A percentile compares a stretch with the other conserved stretches of the same genome.
phyloP scores from a whole-genome alignment of 2,113 vertebrate species.

The Ia io region DNA sequence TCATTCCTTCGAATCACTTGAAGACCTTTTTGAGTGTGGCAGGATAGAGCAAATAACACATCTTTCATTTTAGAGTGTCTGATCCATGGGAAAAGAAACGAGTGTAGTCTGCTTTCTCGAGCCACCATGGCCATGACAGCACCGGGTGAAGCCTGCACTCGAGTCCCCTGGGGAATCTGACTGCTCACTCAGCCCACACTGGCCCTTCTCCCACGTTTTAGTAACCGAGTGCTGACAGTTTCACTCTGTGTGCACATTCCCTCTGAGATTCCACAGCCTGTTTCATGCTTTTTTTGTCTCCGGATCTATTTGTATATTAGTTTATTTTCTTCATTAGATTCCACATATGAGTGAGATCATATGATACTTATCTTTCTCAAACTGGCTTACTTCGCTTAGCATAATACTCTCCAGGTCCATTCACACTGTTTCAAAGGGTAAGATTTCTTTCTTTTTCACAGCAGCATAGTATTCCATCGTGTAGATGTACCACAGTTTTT shows the following conservation, averaged over 20 bases:
- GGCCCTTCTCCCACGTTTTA: background rate
- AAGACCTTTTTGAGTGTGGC: background rate
- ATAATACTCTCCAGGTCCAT: too few relatives aligned
- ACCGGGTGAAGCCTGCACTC: background rate
- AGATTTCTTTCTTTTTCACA: too few relatives aligned
- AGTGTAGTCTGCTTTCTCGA: rapidly evolving
- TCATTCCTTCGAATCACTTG: background rate
- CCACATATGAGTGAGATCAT: too few relatives aligned
- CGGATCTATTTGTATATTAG: too few relatives aligned
- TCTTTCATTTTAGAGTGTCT: background rate
- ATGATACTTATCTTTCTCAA: too few relatives aligned
- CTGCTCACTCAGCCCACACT: background rate
- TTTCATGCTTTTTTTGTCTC: too few relatives aligned
- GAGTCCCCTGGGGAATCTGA: rapidly evolving
- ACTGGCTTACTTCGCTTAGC: too few relatives aligned
- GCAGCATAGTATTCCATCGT: too few relatives aligned
- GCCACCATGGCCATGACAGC: background rate
- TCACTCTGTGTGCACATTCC: background rate
- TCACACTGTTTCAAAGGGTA: too few relatives aligned
- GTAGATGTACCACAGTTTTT: too few relatives aligned
- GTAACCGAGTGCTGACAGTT: background rate
- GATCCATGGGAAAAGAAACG: background rate
- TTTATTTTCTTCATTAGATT: too few relatives aligned
- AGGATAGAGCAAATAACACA: background rate
- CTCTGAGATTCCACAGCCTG: too few relatives aligned